phyloP scores from a whole-genome alignment of 2,113 vertebrate genomes.

The Periophthalmus modestus region DNA sequence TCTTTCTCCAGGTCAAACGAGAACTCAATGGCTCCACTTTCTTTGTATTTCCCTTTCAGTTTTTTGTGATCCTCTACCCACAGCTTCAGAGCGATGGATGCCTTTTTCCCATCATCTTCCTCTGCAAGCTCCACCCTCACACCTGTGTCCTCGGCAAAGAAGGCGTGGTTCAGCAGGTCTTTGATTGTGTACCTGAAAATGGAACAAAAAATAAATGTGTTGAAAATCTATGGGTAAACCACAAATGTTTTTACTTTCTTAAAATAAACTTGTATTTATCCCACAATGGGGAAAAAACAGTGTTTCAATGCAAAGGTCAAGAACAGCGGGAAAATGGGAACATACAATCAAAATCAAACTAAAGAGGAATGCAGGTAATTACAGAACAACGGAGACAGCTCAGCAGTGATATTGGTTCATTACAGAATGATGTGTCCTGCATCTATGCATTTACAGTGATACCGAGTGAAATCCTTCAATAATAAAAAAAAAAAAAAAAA shows the following conservation, averaged over 20 bases:
- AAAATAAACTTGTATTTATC: too few relatives aligned
- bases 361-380: too few relatives aligned
- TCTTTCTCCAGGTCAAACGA: slow-evolving; percentile 93
- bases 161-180: slow-evolving; percentile 92
- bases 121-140: slow-evolving; percentile 94
- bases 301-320: too few relatives aligned
- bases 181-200: slow-evolving; percentile 89
- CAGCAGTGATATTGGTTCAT: neutral
- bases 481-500: slow-evolving; percentile 3
- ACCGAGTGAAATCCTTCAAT: neutral
- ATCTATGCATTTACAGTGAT: neutral
- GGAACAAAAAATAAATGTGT: neutral
- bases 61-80: slow-evolving; percentile 98
- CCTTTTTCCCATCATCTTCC: slow-evolving; percentile 92
- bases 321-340: too few relatives aligned
- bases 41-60: slow-evolving; percentile 95
- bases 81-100: slow-evolving; percentile 90
- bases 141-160: slow-evolving; percentile 95
- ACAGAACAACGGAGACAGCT: too few relatives aligned
- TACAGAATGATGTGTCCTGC: neutral
- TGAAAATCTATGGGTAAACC: neutral
- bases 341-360: too few relatives aligned
- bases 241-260: too few relatives aligned
- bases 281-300: too few relatives aligned
- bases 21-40: slow-evolving; percentile 95